Conservation (phyloP, 2,113 vertebrate genomes). For the Orycteropus afer region DNA sequence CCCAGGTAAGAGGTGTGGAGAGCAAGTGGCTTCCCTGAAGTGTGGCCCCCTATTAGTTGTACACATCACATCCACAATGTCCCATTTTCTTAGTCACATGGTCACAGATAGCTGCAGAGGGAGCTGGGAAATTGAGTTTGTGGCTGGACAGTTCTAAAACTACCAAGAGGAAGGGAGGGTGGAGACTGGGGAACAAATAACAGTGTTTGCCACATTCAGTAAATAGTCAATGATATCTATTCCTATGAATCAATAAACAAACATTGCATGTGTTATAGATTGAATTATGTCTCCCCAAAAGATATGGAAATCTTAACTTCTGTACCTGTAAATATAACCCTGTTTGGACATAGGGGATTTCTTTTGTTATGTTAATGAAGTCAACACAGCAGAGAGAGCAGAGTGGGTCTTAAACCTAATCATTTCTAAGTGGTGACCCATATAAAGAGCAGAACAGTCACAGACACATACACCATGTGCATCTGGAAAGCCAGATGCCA, state of each 20-base stretch:
- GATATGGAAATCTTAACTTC: not conserved
- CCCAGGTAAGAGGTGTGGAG: not conserved
- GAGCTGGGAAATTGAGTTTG: not conserved
- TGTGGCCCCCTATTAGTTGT: not conserved
- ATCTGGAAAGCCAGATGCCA: not conserved
- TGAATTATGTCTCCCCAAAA: too few species aligned
- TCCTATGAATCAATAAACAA: not conserved
- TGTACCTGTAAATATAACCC: not conserved
- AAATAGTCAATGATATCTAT: not conserved
- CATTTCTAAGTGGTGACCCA: not conserved
- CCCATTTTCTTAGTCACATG: not conserved
- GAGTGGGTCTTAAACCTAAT: not conserved
- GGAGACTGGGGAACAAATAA: not conserved
- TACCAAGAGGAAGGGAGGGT: not conserved
- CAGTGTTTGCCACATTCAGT: not conserved
- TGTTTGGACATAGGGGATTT: too few species aligned
- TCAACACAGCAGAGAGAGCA: not conserved
- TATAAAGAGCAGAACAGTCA: not conserved
- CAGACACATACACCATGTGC: not conserved
- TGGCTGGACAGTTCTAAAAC: fast-evolving
- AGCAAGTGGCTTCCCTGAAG: not conserved
- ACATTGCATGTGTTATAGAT: too few species aligned
- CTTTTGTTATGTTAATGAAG: not conserved
- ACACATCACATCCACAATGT: not conserved
- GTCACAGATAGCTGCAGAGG: not conserved